phyloP scores from a whole-genome alignment of 2,113 vertebrate genomes.

The Seriola rivoliana region DNA sequence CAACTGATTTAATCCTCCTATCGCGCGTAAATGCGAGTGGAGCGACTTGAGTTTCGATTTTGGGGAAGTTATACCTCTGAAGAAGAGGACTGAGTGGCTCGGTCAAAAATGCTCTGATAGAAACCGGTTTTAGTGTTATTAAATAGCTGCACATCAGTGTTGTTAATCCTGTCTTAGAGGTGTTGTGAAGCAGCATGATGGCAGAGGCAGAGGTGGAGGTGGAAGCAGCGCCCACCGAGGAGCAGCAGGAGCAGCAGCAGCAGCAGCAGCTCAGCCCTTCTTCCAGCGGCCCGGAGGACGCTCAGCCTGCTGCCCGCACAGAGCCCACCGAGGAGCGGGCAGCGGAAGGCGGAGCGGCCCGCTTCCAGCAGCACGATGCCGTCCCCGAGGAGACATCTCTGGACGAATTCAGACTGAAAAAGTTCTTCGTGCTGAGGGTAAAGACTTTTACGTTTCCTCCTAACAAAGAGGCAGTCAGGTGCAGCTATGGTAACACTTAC shows the following conservation, averaged over 20 bases:
- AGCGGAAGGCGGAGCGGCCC: background rate
- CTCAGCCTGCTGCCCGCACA: background rate
- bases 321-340: slow-evolving; percentile 16
- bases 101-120: no score
- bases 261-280: slow-evolving; percentile 22
- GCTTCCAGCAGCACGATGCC: background rate
- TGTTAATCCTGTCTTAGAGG: background rate
- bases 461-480: background rate
- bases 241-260: slow-evolving; percentile 41
- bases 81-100: background rate
- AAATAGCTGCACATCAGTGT: no score
- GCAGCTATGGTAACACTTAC: no score
- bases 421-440: slow-evolving; percentile 86
- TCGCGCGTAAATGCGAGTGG: background rate
- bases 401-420: slow-evolving; percentile 75
- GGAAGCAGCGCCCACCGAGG: slow-evolving; percentile 13
- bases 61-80: background rate
- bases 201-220: slow-evolving; percentile 50
- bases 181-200: slow-evolving; percentile 46
- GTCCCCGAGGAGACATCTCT: slow-evolving; percentile 7
- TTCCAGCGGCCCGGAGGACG: slow-evolving; percentile 13
- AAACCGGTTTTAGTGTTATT: no score
- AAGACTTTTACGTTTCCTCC: background rate
- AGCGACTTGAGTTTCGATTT: background rate
- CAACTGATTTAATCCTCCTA: background rate